A percentile compares a stretch with the other conserved stretches of the same genome.
These are phyloP conservation scores for Microvelia longipes DNA, from an alignment of 1,140 invertebrate genomes.

Conservation along the genomic window DNA sequence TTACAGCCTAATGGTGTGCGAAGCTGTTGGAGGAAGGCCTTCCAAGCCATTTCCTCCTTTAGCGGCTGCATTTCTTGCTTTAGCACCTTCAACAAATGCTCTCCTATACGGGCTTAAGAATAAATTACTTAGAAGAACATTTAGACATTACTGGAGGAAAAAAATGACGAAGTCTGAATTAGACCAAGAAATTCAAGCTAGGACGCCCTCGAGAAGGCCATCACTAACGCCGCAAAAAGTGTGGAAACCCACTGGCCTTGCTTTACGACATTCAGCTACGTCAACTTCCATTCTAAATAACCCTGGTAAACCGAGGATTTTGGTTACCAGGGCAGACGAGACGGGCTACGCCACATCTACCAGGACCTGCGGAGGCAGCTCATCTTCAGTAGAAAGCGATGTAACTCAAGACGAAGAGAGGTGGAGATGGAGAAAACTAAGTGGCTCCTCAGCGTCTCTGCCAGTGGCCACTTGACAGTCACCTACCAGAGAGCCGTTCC, in stretches of 20 bases:
- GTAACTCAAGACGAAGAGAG: slow-evolving; percentile 13
- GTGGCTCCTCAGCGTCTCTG: slow-evolving; percentile 7
- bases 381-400: slow-evolving; percentile 8
- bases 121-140: slow-evolving; percentile 46
- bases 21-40: slow-evolving; percentile 26
- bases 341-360: not conserved
- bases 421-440: slow-evolving; percentile 2
- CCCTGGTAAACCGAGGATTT: slow-evolving; percentile 8
- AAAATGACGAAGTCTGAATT: slow-evolving; percentile 61
- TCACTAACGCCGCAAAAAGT: slow-evolving; percentile 48
- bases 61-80: slow-evolving; percentile 36
- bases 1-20: slow-evolving; percentile 53
- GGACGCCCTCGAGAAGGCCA: slow-evolving; percentile 55
- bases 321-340: slow-evolving; percentile 3
- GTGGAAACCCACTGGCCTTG: slow-evolving; percentile 4
- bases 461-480: slow-evolving; percentile 4
- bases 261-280: slow-evolving; percentile 8
- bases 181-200: slow-evolving; percentile 53
- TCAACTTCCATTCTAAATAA: slow-evolving; percentile 7
- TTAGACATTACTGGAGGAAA: slow-evolving; percentile 64
- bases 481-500: not conserved
- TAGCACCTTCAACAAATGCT: slow-evolving; percentile 53
- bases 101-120: slow-evolving; percentile 62
- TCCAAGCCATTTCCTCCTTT: not conserved
- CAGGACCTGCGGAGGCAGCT: slow-evolving; percentile 8